A percentile compares a stretch with the other conserved stretches of the same genome.
Evolutionary conservation across 2,888 invertebrate species (phyloP).

Genomic region (Clanis bilineata): DNA sequence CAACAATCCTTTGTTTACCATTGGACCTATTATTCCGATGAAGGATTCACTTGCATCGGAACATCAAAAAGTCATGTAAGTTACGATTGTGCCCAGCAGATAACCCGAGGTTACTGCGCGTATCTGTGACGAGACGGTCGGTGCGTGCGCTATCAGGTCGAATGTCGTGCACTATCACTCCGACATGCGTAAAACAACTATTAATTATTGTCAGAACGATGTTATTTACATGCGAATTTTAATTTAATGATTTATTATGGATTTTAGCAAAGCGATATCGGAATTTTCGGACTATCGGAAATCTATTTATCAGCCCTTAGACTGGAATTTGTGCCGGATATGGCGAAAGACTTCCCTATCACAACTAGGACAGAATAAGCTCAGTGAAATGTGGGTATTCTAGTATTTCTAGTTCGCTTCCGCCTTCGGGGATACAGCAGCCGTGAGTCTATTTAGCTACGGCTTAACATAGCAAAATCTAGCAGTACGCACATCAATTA

Average conservation of each 20-base stretch:
- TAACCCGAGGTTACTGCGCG: constrained; percentile 22
- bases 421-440: too few relatives aligned
- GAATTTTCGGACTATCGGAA: too few relatives aligned
- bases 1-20: not conserved
- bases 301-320: too few relatives aligned
- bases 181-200: constrained; percentile 11
- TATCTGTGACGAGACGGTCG: constrained; percentile 5
- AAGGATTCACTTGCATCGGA: not conserved
- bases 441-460: too few relatives aligned
- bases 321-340: too few relatives aligned
- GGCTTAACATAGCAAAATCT: not conserved
- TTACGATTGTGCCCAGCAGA: constrained; percentile 9
- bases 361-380: too few relatives aligned
- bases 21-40: not conserved
- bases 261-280: too few relatives aligned
- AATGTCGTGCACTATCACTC: constrained; percentile 11
- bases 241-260: not conserved
- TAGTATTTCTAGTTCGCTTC: too few relatives aligned
- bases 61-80: constrained; percentile 12
- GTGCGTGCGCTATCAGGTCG: constrained; percentile 5
- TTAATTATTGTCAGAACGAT: not conserved
- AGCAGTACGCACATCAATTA: not conserved
- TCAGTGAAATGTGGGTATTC: too few relatives aligned
- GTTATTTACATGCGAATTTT: constrained; percentile 2
- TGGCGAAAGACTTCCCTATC: too few relatives aligned